Evolutionary conservation across 2,113 vertebrate species (phyloP), one percentile per base, ranked within the genome.

Genomic region (Sigmodon hispidus): DNA sequence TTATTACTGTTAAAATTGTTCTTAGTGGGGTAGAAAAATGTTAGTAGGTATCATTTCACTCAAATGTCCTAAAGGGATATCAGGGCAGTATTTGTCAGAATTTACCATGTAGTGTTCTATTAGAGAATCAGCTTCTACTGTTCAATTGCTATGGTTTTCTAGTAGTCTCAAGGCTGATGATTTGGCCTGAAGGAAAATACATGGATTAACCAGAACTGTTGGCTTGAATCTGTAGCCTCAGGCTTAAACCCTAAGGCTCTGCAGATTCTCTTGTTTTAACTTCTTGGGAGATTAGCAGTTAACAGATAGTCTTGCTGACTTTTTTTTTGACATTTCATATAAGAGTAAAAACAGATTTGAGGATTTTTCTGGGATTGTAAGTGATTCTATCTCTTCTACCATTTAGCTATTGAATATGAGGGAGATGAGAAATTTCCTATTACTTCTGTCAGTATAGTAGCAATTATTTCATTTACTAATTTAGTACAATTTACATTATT

Each of bases 161-260:
- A 34, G n/a, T 34, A 80, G 84, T 73, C 50, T 29, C n/a, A 48
- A 87, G 86, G 50, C 52, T 81, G 36, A 93, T 94, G 43, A 92
- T 94, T 88, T 96, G 81, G 67, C 75, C 61, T 86, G 55, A 95
- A 70, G 83, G 67, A 87, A 96, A 97, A 92, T 88, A 67, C 2
- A 12, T 84, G 26, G 31, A 73, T 79, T 90, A 67, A 24, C n/a
- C 67, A 90, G 81, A 93, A 52, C 26, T 76, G 65, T 48, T 84
- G 75, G 11, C n/a, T 34, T 61, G 67, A 89, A 83, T 89, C 55
- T 96, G 59, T 94, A 34, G 11, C 72, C 93, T 95, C 22, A 65
- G 80, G 81, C 52, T 92, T 81, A 88, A 89, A 95, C 13, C 16
- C 73, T 87, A 57, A 93, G 34, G 61, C 55, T 86, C 36, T 65